Base-by-base conservation (phyloP, 2,113 vertebrate species). In the Girardinichthys multiradiatus region DNA sequence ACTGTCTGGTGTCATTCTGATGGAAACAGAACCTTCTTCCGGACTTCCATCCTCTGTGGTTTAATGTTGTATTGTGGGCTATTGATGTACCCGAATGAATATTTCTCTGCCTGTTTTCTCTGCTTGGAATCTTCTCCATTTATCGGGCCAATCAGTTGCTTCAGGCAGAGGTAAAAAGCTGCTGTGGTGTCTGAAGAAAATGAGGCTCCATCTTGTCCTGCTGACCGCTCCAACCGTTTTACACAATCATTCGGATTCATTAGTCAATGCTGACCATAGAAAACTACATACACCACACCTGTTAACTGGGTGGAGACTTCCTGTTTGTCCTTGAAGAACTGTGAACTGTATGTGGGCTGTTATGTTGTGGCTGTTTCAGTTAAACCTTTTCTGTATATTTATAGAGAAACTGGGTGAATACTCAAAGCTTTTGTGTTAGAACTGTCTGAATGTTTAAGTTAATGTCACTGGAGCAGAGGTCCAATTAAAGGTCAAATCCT, bases 191-290 rank as follows among this genome's bases (percentile, higher is more conserved):
- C n/a, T n/a, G 39, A 42, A 42, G 17, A 5, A 45, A 19, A n/a
- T 8, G 9, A 54, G 48, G 48, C 21, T n/a, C 17, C 19, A 21
- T 48, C 1, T 24, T 35, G 6, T 35, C 48, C 48, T 54, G 48
- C 48, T 14, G 58, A 30, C 51, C 54, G 6, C 9, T 57, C 29
- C 27, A 54, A 64, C 1, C 4, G 8, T 60, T 72, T 65, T 26
- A 67, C 70, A 84, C 76, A 76, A 68, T 86, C 77, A 48, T 27
- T 29, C 35, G 59, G 21, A 37, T 57, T 59, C 57, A 27, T 64
- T 21, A 30, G 42, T 39, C 27, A n/a, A 24, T 19, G 63, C 37
- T 58, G 4, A 76, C 60, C 0, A 8, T 3, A 64, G 21, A 30
- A 58, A 63, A 51, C 69, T 65, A 24, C 28, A 9, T 2, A 1